These are phyloP conservation scores for Saguinus midas DNA, from an alignment of 2,113 vertebrate species.

Conservation along the genomic window DNA sequence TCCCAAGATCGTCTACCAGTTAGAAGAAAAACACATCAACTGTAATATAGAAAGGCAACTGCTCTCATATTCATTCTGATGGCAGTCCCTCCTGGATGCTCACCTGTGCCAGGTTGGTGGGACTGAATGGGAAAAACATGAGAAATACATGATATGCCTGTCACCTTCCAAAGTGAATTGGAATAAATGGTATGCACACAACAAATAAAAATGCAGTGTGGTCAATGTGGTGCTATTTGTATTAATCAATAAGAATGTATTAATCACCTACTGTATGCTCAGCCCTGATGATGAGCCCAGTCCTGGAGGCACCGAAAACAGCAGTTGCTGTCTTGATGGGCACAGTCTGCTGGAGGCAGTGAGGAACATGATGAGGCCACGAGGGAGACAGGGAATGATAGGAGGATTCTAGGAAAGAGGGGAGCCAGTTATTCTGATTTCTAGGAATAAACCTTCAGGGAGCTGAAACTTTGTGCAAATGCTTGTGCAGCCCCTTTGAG, in stretches of 20 bases:
- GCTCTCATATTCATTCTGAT: not conserved
- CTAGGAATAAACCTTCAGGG: not conserved
- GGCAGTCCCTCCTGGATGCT: not conserved
- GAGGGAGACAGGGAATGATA: not conserved
- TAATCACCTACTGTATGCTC: not conserved
- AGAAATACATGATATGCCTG: not conserved
- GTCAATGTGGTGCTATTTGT: not conserved
- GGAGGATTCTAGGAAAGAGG: not conserved
- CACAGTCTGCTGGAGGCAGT: not conserved
- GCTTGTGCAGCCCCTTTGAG: too few relatives aligned
- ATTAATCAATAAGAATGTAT: not conserved
- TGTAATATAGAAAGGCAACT: not conserved
- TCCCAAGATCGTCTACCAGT: not conserved
- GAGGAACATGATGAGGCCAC: rapidly evolving
- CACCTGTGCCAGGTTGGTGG: not conserved
- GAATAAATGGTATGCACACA: not conserved
- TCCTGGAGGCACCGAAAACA: not conserved
- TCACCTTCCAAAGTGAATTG: not conserved
- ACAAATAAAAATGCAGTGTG: not conserved
- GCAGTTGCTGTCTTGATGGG: not conserved
- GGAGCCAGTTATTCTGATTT: not conserved
- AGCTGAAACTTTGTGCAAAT: not conserved
- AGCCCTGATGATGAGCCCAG: not conserved
- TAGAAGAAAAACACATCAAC: not conserved
- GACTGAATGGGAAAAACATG: rapidly evolving